A percentile compares a stretch with the other conserved stretches of the same genome.
These are phyloP conservation scores for Drosophila prostipennis DNA, from an alignment of 2,888 invertebrate genomes.

Conservation along the genomic window DNA sequence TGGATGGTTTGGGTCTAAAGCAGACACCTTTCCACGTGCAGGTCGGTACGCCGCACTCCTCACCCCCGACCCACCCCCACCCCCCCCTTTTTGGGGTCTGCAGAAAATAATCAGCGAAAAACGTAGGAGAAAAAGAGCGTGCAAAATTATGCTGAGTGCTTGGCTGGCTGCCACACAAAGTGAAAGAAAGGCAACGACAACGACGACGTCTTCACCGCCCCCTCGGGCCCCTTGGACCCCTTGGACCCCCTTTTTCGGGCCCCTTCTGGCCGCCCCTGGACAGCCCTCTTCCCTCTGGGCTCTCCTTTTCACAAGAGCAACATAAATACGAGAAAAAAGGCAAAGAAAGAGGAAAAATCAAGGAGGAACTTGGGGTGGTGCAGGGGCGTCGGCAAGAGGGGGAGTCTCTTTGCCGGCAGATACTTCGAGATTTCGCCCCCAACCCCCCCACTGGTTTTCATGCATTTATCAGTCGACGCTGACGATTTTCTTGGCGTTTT, in stretches of 20 bases:
- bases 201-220: conserved; percentile 36
- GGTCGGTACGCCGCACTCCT: conserved; percentile 33
- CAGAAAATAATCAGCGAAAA: conserved; percentile 76
- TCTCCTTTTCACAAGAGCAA: conserved; percentile 50
- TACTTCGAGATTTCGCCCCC: conserved; percentile 70
- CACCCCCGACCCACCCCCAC: background rate
- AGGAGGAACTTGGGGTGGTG: conserved; percentile 35
- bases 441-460: conserved; percentile 53
- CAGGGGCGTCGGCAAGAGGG: conserved; percentile 1
- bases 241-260: background rate
- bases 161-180: conserved; percentile 80
- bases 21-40: conserved; percentile 80
- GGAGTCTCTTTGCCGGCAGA: conserved; percentile 58
- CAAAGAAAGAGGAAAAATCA: conserved; percentile 46
- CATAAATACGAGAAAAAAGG: conserved; percentile 63
- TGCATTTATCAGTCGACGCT: conserved; percentile 77
- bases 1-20: conserved; percentile 46
- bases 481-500: conserved; percentile 72
- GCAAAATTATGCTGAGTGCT: conserved; percentile 81
- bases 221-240: background rate
- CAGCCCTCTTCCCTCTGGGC: background rate
- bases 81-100: conserved; percentile 9
- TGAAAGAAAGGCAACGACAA: conserved; percentile 72
- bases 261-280: conserved; percentile 3
- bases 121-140: conserved; percentile 77